A percentile compares a stretch with the other conserved stretches of the same genome.
Evolutionary conservation across 2,113 vertebrate species (phyloP).

Genomic region (Brachypteracias leptosomus): DNA sequence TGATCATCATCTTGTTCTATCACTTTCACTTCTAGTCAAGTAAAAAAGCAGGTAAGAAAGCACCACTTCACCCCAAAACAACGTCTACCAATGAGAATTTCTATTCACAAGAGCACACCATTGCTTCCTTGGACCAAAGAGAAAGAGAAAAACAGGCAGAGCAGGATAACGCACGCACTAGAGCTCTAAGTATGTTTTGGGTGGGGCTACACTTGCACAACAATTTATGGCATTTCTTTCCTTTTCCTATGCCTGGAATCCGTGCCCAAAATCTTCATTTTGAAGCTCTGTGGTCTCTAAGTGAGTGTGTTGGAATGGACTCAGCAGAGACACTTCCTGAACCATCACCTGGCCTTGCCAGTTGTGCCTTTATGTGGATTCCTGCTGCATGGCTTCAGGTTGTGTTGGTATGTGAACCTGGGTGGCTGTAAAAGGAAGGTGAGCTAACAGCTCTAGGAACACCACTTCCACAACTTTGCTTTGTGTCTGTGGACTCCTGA

Average conservation of each 20-base stretch:
- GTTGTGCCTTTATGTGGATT: neutral
- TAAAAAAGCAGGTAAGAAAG: neutral
- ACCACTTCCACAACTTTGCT: neutral
- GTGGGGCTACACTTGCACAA: neutral
- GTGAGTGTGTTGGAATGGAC: neutral
- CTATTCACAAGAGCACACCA: neutral
- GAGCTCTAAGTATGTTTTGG: neutral
- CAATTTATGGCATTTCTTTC: neutral
- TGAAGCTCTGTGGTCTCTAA: neutral
- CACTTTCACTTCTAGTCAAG: neutral
- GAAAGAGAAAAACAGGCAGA: neutral
- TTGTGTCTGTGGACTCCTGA: neutral
- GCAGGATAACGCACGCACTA: neutral
- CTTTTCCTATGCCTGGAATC: neutral
- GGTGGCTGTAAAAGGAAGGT: neutral
- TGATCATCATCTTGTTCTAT: neutral
- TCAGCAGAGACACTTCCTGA: neutral
- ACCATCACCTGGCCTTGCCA: neutral
- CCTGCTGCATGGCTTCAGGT: neutral
- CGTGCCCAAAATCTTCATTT: neutral
- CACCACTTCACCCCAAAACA: neutral
- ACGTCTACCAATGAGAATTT: neutral
- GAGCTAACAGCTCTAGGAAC: neutral
- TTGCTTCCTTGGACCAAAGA: neutral
- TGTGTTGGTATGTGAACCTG: fast-evolving